Conservation (phyloP, 2,113 vertebrate species). For the Ardeotis arabs region DNA sequence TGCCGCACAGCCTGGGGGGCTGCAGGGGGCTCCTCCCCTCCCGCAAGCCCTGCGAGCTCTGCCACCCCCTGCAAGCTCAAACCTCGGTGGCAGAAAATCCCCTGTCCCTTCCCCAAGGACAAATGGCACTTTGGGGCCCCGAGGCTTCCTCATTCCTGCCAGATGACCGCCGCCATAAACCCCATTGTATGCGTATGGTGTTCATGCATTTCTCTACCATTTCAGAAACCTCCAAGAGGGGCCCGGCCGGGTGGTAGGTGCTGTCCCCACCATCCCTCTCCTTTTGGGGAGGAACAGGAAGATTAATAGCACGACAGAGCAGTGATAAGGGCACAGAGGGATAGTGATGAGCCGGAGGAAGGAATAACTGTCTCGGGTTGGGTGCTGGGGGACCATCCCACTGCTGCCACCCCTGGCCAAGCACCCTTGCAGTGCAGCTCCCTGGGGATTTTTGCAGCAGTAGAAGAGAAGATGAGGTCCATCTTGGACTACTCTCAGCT, state of each 20-base stretch:
- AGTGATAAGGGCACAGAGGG: background rate
- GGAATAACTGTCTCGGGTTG: background rate
- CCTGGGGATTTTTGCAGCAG: background rate
- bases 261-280: background rate
- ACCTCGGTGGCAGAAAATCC: background rate
- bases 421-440: background rate
- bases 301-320: background rate
- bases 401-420: background rate
- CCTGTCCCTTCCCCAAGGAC: background rate
- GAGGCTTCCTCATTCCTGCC: conserved; percentile 33
- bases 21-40: background rate
- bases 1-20: fast-evolving
- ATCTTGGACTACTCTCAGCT: background rate
- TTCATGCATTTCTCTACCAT: background rate
- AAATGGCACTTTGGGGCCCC: background rate
- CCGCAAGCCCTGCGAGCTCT: background rate
- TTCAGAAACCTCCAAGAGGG: background rate
- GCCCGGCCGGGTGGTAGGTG: background rate
- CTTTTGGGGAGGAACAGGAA: background rate
- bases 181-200: background rate
- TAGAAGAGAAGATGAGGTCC: background rate
- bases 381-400: background rate
- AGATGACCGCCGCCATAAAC: background rate
- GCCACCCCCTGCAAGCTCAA: background rate
- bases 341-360: background rate